Percentiles rank a stretch among this genome's conserved stretches.
These are phyloP conservation scores for Flexamia atlantica DNA, from an alignment of 2,888 invertebrate species.

Conservation along the genomic window DNA sequence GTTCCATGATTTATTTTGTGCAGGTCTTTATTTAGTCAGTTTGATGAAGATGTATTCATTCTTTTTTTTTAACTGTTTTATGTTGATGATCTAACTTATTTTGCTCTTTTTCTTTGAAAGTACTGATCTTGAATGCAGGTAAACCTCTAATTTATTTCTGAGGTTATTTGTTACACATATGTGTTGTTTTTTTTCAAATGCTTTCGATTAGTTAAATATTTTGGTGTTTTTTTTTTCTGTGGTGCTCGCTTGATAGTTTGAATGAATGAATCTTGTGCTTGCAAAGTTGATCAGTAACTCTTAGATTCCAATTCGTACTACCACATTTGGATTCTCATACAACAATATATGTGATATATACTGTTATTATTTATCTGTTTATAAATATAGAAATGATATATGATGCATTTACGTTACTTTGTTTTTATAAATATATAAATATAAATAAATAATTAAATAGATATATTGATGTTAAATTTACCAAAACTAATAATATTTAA, in stretches of 20 bases:
- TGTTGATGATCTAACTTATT: no score
- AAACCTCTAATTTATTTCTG: no score
- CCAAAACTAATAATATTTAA: constrained; percentile 52
- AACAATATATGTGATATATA: constrained; percentile 61
- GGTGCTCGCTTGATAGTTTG: constrained; percentile 11
- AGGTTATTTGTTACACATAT: background rate
- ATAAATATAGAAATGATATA: constrained; percentile 55
- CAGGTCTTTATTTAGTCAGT: no score
- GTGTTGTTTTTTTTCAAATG: background rate
- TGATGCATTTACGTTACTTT: constrained; percentile 48
- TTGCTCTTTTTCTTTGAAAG: no score
- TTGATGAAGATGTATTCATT: background rate
- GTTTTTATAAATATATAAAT: constrained; percentile 34
- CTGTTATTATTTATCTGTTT: constrained; percentile 59
- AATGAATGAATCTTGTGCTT: constrained; percentile 1
- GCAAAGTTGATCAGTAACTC: constrained; percentile 48
- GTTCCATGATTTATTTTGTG: background rate
- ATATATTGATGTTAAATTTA: constrained; percentile 55
- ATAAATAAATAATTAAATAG: constrained; percentile 50
- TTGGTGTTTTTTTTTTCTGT: background rate
- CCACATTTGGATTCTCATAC: constrained; percentile 45
- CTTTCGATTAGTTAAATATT: background rate
- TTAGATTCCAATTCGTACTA: constrained; percentile 18
- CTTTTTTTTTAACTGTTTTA: no score
- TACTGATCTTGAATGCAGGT: no score